These are phyloP conservation scores for Nematostella vectensis DNA, from an alignment of 92 coral and sea anemone species.

Conservation along the genomic window DNA sequence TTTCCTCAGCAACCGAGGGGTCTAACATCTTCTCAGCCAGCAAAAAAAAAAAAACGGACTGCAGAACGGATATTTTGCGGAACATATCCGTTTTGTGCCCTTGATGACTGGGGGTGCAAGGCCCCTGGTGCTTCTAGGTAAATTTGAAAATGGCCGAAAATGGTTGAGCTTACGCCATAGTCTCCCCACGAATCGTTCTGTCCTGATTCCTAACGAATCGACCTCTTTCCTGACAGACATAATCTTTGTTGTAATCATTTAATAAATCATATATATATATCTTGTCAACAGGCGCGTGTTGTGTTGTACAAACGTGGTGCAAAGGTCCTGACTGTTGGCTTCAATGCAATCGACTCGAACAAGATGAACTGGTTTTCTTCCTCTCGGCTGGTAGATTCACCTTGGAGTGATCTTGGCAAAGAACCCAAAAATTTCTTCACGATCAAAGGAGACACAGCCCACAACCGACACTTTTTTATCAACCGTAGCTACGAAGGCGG, in stretches of 20 bases:
- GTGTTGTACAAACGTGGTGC: constrained; percentile 5
- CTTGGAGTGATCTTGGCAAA: constrained; percentile 3
- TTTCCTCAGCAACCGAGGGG: too few species aligned
- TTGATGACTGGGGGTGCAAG: too few species aligned
- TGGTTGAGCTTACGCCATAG: not conserved
- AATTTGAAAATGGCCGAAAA: not conserved
- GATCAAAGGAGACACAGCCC: not conserved
- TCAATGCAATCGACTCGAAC: constrained; percentile 1
- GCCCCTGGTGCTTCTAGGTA: too few species aligned
- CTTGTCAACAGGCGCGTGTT: constrained; percentile 3
- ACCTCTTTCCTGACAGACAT: not conserved
- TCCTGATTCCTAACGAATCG: not conserved
- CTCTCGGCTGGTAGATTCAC: constrained; percentile 1
- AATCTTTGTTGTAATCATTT: not conserved
- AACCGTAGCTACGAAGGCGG: constrained; percentile 5
- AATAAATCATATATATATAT: not conserved
- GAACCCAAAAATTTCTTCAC: constrained; percentile 6
- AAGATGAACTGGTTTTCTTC: constrained; percentile 4
- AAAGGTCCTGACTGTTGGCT: not conserved
- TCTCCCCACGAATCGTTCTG: not conserved
- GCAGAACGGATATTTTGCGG: too few species aligned
- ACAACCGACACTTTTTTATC: constrained; percentile 4
- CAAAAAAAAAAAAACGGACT: too few species aligned
- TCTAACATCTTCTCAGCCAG: too few species aligned
- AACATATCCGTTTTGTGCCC: too few species aligned